Base-by-base conservation (phyloP, 2,797 vertebrate species). In the Hoplostethus mediterraneus region DNA sequence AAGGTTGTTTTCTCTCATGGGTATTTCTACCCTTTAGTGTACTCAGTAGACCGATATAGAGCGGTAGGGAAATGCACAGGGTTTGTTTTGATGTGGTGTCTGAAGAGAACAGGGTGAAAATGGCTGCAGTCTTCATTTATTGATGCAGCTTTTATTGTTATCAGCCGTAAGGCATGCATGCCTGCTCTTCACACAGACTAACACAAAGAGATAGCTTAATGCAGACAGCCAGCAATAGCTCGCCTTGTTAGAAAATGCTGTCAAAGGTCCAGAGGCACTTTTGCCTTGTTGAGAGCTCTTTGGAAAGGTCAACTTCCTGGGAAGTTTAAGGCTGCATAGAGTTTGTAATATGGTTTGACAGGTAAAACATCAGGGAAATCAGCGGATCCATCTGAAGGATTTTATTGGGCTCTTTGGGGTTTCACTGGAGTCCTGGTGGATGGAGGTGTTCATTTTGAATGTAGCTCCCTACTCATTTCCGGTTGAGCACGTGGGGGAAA, bases 121-220 rank as follows among this genome's bases (percentile, higher is more conserved):
- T 82, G 79, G 80, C 76, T 79, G 56, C 59, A 14, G 51, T 61
- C 77, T 40, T 92, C 68, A 81, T 89, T 89, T 93, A 91, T 89
- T 89, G 79, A 92, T 92, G 79, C 36, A 40, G 87, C 75, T 83
- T 68, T 81, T 79, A 85, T 91, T 87, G 78, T 87, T 79, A 73
- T 89, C 66, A 60, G 66, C 74, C 74, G 60, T 59, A 38, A 63
- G 60, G 63, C 69, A 71, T 65, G 76, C 69, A 66, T 66, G 76
- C 49, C 14, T 70, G 71, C 73, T 73, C 63, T 66, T 82, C 75
- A 63, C 79, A 66, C 76, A 62, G 36, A 63, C 82, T 48, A 73
- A 76, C 30, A 67, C 63, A 36, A 63, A 55, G 57, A 57, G 45
- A 75, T 28, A 52, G 79, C 74, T 69, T 79, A 58, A 80, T 71